Conservation (phyloP, 2,888 invertebrate genomes). For the Danaus chrysippus region DNA sequence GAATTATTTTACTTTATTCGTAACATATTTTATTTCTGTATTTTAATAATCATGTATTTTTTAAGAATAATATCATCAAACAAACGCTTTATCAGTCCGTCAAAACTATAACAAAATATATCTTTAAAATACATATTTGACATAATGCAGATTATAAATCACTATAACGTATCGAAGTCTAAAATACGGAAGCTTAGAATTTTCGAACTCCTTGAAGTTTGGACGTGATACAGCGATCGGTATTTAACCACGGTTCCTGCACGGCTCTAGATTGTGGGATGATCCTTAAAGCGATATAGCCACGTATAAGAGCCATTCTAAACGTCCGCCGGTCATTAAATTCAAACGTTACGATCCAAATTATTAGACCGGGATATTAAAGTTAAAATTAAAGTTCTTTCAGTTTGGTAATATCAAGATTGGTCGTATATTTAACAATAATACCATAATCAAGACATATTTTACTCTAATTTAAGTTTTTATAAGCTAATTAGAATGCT, state of each 20-base stretch:
- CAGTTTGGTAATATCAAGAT: background rate
- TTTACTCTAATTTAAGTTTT: too few relatives aligned
- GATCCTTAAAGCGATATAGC: conserved; percentile 43
- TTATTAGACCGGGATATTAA: conserved; percentile 18
- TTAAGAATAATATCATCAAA: too few relatives aligned
- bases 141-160: too few relatives aligned
- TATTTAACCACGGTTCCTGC: conserved; percentile 38
- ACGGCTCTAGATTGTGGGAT: conserved; percentile 40
- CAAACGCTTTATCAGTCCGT: too few relatives aligned
- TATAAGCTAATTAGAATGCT: too few relatives aligned
- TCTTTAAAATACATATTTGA: too few relatives aligned
- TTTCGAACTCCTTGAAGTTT: conserved; percentile 30
- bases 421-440: too few relatives aligned
- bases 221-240: conserved; percentile 33
- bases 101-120: too few relatives aligned
- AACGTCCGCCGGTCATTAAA: conserved; percentile 55
- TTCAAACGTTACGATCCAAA: conserved; percentile 28
- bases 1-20: background rate
- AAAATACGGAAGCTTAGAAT: conserved; percentile 10
- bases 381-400: conserved; percentile 12
- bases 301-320: conserved; percentile 51
- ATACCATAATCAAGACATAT: too few relatives aligned
- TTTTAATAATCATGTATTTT: background rate
- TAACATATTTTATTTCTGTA: background rate
- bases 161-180: background rate